These are phyloP conservation scores for Cyclopterus lumpus DNA, from an alignment of 2,797 vertebrate species.

Conservation along the genomic window DNA sequence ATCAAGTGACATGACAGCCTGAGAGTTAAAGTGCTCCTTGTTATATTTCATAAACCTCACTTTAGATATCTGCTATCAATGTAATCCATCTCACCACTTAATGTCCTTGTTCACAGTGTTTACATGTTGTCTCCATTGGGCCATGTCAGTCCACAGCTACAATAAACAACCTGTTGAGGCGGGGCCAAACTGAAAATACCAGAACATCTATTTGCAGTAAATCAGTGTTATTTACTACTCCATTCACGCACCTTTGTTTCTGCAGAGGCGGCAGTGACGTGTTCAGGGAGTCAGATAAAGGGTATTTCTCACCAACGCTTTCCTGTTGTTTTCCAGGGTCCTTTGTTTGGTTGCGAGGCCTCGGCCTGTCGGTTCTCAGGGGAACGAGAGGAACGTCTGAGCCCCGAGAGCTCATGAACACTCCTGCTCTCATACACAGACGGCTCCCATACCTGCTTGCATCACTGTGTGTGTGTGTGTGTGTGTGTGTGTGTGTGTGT, in stretches of 20 bases:
- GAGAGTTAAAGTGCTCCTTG: slow-evolving; percentile 29
- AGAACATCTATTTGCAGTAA: slow-evolving; percentile 90
- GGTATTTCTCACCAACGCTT: slow-evolving; percentile 99
- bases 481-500: slow-evolving; percentile 2
- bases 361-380: slow-evolving; percentile 91
- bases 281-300: slow-evolving; percentile 95
- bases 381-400: slow-evolving; percentile 87
- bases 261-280: slow-evolving; percentile 92
- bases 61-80: slow-evolving; percentile 77
- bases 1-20: slow-evolving; percentile 17
- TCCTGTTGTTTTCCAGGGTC: slow-evolving; percentile 97
- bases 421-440: slow-evolving; percentile 37
- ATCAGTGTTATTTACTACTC: slow-evolving; percentile 95
- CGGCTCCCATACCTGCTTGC: slow-evolving; percentile 60
- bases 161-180: slow-evolving; percentile 93
- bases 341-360: slow-evolving; percentile 96
- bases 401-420: slow-evolving; percentile 58
- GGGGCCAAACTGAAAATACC: slow-evolving; percentile 90
- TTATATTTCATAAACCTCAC: slow-evolving; percentile 40
- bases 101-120: slow-evolving; percentile 87
- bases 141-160: slow-evolving; percentile 76
- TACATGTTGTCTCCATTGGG: slow-evolving; percentile 87
- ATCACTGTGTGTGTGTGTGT: slow-evolving; percentile 14
- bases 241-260: slow-evolving; percentile 96
- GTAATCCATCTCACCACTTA: slow-evolving; percentile 84